phyloP scores from a whole-genome alignment of 2,113 vertebrate species.

The Aphelocoma coerulescens region DNA sequence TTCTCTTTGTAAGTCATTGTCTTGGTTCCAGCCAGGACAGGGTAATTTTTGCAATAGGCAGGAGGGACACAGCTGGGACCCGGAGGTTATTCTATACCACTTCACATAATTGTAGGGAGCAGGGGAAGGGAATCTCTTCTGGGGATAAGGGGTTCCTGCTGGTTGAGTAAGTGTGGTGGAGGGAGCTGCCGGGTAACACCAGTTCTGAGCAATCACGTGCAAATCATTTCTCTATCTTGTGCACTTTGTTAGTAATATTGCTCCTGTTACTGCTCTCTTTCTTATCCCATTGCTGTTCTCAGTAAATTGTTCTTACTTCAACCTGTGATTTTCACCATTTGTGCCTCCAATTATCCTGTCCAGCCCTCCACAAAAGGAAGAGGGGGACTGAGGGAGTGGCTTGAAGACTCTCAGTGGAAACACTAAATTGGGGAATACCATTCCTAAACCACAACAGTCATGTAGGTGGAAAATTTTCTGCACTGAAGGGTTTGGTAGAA shows the following conservation, averaged over 20 bases:
- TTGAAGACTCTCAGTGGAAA: not conserved
- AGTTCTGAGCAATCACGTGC: not conserved
- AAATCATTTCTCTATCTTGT: not conserved
- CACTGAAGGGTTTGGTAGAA: not conserved
- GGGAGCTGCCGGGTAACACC: fast-evolving
- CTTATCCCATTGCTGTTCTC: not conserved
- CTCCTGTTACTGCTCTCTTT: not conserved
- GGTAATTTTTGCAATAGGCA: not conserved
- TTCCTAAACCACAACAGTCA: not conserved
- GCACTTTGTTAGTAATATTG: not conserved
- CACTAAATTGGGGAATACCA: no score
- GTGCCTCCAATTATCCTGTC: not conserved
- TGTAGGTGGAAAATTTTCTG: not conserved
- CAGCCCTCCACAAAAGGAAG: not conserved
- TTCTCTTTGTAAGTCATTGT: not conserved
- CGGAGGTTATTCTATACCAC: fast-evolving
- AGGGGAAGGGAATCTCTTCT: not conserved
- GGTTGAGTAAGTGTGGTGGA: not conserved
- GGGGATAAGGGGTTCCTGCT: not conserved
- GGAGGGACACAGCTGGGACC: not conserved
- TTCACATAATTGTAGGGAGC: not conserved
- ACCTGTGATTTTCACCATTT: not conserved
- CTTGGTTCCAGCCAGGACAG: not conserved
- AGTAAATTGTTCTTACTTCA: not conserved
- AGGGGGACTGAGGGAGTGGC: not conserved